These are phyloP conservation scores for Riparia riparia DNA, from an alignment of 2,113 vertebrate species.

Conservation along the genomic window DNA sequence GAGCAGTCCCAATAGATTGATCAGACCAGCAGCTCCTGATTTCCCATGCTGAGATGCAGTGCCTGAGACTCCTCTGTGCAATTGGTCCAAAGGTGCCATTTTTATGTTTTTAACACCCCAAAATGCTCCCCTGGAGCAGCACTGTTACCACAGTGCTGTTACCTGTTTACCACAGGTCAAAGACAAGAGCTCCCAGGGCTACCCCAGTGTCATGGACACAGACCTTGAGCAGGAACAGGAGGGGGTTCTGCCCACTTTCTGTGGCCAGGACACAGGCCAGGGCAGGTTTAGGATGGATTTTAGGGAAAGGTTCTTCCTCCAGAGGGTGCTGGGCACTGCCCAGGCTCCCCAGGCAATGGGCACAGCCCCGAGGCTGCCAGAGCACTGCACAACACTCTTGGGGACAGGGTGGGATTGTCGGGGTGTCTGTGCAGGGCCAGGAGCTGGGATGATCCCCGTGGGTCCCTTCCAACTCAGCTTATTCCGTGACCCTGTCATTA, in stretches of 20 bases:
- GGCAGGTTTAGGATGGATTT: accelerated
- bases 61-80: accelerated
- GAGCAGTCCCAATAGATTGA: background rate
- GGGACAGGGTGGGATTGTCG: background rate
- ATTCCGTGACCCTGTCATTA: accelerated
- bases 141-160: too few relatives aligned
- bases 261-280: background rate
- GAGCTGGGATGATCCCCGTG: background rate
- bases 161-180: background rate
- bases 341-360: background rate
- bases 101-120: background rate
- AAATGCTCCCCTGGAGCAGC: background rate
- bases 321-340: background rate
- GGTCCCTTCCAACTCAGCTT: accelerated
- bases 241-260: background rate
- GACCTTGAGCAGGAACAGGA: background rate
- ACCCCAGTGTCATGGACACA: accelerated
- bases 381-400: background rate
- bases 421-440: background rate
- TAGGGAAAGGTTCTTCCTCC: too few relatives aligned
- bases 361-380: accelerated
- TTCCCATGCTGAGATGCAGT: accelerated
- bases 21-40: background rate
- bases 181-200: accelerated
- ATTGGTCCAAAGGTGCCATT: background rate